Conservation (phyloP, 2,113 vertebrate genomes). For the Mormyrus lacerda region DNA sequence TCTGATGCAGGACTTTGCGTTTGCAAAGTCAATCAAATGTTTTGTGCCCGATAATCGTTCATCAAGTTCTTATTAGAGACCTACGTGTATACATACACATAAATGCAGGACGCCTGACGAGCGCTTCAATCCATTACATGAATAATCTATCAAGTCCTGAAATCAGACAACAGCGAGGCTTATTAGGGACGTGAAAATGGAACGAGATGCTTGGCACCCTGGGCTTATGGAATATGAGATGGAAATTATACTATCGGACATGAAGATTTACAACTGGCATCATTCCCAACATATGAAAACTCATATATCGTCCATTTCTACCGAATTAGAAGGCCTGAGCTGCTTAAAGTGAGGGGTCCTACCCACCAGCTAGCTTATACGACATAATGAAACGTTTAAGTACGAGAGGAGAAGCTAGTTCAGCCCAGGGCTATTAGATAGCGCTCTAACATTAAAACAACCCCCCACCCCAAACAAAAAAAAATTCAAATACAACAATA, state of each 20-base stretch:
- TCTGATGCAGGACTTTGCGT: neutral
- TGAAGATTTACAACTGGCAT: conserved; percentile 40
- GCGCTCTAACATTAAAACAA: neutral
- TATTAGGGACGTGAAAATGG: conserved; percentile 13
- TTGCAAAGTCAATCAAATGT: neutral
- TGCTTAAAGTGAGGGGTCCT: conserved; percentile 11
- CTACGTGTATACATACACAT: neutral
- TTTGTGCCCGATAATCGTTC: neutral
- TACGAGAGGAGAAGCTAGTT: neutral
- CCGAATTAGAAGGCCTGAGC: conserved; percentile 45
- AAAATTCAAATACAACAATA: neutral
- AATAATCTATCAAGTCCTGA: neutral
- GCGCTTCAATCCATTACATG: neutral
- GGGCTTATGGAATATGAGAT: conserved; percentile 47
- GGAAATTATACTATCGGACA: conserved; percentile 64
- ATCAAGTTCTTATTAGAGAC: neutral
- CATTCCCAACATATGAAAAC: conserved; percentile 41
- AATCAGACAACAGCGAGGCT: neutral
- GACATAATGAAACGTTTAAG: neutral
- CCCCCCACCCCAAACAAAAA: neutral
- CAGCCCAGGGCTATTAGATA: neutral
- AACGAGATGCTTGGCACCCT: conserved; percentile 41
- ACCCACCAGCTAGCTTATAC: conserved; percentile 52
- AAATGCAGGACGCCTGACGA: neutral
- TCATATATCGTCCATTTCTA: conserved; percentile 58